A percentile compares a stretch with the other conserved stretches of the same genome.
Evolutionary conservation across 2,888 invertebrate genomes (phyloP).

Genomic region (Drosophila setosimentum): DNA sequence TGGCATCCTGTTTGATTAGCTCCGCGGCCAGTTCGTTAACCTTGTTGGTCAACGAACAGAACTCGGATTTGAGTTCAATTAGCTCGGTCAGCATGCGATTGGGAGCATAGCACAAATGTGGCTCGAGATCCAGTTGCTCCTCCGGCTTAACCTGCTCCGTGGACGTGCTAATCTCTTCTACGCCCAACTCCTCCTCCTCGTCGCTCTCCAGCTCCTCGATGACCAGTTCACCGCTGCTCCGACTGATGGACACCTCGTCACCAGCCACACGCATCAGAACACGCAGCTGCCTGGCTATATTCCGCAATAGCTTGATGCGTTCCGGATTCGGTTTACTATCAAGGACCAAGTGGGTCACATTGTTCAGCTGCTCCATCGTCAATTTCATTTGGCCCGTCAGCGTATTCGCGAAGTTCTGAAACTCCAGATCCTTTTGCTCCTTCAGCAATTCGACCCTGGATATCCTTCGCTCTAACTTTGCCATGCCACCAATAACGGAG

Average conservation of each 20-base stretch:
- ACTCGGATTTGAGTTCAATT: constrained; percentile 75
- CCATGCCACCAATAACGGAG: constrained; percentile 41
- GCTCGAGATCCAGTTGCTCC: constrained; percentile 68
- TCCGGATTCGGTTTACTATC: constrained; percentile 63
- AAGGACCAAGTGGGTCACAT: constrained; percentile 66
- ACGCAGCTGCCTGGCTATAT: constrained; percentile 59
- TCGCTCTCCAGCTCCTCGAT: constrained; percentile 41
- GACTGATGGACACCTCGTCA: constrained; percentile 61
- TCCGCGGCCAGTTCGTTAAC: constrained; percentile 76
- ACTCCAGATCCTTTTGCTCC: constrained; percentile 53
- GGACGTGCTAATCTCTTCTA: constrained; percentile 19
- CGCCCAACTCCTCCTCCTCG: constrained; percentile 39
- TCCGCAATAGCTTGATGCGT: constrained; percentile 51
- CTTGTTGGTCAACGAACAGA: constrained; percentile 77
- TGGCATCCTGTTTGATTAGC: constrained; percentile 72
- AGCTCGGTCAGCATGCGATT: constrained; percentile 76
- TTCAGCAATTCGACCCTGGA: constrained; percentile 63
- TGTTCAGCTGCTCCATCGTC: constrained; percentile 74
- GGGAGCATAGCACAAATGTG: constrained; percentile 74
- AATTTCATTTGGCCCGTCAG: constrained; percentile 71
- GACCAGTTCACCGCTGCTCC: constrained; percentile 53
- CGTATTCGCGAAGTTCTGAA: constrained; percentile 41
- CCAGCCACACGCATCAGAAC: constrained; percentile 52
- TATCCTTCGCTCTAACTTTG: constrained; percentile 58
- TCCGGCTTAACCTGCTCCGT: constrained; percentile 62